These are phyloP conservation scores for Nothocercus julius DNA, from an alignment of 2,113 vertebrate species.

Conservation along the genomic window DNA sequence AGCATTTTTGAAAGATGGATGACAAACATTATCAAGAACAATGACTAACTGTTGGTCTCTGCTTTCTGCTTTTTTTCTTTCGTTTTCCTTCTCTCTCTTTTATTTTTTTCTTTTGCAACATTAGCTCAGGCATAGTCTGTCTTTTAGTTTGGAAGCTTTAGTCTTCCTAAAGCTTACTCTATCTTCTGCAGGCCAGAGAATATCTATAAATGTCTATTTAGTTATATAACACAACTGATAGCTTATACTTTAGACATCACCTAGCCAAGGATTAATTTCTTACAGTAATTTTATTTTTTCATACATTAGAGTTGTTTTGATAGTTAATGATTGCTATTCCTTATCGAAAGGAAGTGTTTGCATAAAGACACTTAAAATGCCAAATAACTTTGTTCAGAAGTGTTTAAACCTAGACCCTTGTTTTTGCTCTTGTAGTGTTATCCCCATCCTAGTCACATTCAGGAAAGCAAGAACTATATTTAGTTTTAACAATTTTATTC, in stretches of 20 bases:
- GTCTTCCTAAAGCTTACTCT: background rate
- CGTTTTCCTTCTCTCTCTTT: background rate
- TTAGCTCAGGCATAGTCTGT: background rate
- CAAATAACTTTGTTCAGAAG: background rate
- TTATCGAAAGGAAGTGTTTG: background rate
- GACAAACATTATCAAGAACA: conserved; percentile 57
- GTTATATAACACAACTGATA: background rate
- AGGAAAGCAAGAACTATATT: background rate
- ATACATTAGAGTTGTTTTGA: background rate
- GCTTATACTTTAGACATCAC: background rate
- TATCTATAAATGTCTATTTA: background rate
- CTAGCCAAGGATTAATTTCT: background rate
- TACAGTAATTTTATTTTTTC: background rate
- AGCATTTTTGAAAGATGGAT: conserved; percentile 59
- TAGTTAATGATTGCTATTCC: background rate
- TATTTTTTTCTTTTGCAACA: background rate
- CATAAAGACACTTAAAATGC: background rate
- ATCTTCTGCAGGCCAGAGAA: background rate
- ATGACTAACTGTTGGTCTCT: conserved; percentile 50
- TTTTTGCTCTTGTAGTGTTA: background rate
- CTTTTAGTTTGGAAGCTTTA: too few species aligned
- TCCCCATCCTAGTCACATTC: background rate
- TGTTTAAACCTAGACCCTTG: background rate
- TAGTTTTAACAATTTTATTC: background rate
- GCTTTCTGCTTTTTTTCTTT: background rate